Conservation (phyloP, 2,113 vertebrate genomes). For the Sterna hirundo region DNA sequence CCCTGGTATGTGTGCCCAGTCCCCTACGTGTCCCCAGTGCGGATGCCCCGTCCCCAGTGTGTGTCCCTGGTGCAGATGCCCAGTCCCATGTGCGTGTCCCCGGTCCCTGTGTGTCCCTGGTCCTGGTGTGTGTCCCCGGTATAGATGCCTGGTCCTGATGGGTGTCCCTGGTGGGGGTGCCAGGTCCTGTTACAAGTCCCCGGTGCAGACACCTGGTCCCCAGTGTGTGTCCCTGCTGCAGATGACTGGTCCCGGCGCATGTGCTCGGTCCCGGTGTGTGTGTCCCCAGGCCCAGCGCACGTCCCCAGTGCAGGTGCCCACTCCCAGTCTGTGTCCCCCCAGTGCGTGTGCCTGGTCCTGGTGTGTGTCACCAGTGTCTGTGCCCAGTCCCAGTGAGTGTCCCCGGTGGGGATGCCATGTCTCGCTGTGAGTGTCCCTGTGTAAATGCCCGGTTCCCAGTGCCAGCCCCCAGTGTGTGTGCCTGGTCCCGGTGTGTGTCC, state of each 20-base stretch:
- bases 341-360: not conserved
- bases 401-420: no score
- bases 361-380: no score
- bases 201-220: not conserved
- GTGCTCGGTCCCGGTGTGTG: not conserved
- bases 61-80: not conserved
- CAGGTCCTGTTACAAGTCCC: no score
- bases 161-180: no score
- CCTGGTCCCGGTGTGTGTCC: no score
- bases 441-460: no score
- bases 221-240: not conserved
- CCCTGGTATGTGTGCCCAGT: not conserved
- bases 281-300: no score
- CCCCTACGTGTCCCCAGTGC: not conserved
- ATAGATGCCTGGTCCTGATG: no score
- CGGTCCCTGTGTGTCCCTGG: no score
- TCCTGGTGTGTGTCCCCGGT: not conserved
- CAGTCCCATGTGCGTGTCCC: not conserved
- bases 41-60: not conserved
- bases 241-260: not conserved
- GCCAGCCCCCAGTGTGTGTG: no score
- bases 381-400: no score
- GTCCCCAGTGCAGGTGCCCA: not conserved
- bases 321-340: not conserved
- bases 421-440: no score